A percentile compares a stretch with the other conserved stretches of the same genome.
phyloP scores from a whole-genome alignment of 1,140 invertebrate species.

The Cylas formicarius region DNA sequence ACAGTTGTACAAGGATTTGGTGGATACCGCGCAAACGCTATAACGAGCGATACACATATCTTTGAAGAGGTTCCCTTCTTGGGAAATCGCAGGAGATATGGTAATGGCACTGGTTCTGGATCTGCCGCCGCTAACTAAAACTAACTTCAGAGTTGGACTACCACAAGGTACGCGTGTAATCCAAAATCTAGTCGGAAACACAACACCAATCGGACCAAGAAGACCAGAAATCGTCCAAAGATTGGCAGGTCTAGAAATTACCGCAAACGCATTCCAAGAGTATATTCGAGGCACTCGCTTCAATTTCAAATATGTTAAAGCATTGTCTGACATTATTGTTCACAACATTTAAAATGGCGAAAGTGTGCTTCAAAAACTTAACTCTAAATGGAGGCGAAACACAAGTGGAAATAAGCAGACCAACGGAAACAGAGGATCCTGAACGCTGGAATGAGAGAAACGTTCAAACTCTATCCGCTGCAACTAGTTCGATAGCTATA shows the following conservation, averaged over 20 bases:
- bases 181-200: constrained; percentile 17
- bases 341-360: constrained; percentile 22
- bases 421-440: constrained; percentile 13
- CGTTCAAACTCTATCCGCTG: constrained; percentile 17
- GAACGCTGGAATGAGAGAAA: constrained; percentile 10
- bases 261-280: constrained; percentile 17
- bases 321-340: constrained; percentile 23
- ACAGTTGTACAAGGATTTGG: constrained; percentile 22
- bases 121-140: constrained; percentile 9
- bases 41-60: constrained; percentile 23
- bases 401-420: constrained; percentile 17
- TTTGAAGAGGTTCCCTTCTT: constrained; percentile 32
- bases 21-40: constrained; percentile 25
- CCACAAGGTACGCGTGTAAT: constrained; percentile 10
- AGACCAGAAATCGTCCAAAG: constrained; percentile 23
- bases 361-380: constrained; percentile 21
- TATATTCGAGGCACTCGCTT: constrained; percentile 21
- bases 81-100: constrained; percentile 30
- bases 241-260: constrained; percentile 22
- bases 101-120: constrained; percentile 14
- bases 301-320: constrained; percentile 22
- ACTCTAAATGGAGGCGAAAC: constrained; percentile 18
- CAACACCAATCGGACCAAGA: constrained; percentile 15
- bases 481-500: constrained; percentile 16
- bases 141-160: constrained; percentile 24